Percentiles rank a stretch among this genome's conserved stretches.
phyloP scores from a whole-genome alignment of 2,113 vertebrate genomes.

The Suricata suricatta region DNA sequence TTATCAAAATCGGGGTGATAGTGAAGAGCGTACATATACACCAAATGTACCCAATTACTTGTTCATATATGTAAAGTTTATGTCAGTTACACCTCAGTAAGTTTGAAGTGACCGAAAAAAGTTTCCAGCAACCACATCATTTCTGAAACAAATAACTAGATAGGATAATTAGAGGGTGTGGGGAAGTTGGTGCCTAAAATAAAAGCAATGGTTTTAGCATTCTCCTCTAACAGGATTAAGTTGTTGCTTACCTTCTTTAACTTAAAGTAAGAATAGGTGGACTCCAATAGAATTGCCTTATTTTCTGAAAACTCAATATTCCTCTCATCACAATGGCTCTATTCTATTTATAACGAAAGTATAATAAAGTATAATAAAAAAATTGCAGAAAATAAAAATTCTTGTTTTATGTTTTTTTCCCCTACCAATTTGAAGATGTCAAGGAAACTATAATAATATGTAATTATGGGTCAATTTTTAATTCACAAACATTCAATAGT shows the following conservation, averaged over 20 bases:
- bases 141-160: background rate
- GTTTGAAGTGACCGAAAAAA: slow-evolving; percentile 19
- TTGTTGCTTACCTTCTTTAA: background rate
- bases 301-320: slow-evolving; percentile 35
- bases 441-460: background rate
- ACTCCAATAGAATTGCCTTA: background rate
- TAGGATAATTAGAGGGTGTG: background rate
- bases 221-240: background rate
- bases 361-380: slow-evolving; percentile 33
- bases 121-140: background rate
- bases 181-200: background rate
- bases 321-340: background rate
- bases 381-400: slow-evolving; percentile 39
- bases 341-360: background rate
- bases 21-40: background rate
- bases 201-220: background rate
- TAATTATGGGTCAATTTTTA: slow-evolving; percentile 2
- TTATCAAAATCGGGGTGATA: no score
- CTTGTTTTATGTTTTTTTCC: background rate
- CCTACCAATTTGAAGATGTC: background rate
- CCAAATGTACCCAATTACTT: background rate
- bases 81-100: background rate
- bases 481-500: background rate
- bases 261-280: background rate
- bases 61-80: background rate